Conservation (phyloP, 1,140 invertebrate species). For the Brachionus rotundiformis region DNA sequence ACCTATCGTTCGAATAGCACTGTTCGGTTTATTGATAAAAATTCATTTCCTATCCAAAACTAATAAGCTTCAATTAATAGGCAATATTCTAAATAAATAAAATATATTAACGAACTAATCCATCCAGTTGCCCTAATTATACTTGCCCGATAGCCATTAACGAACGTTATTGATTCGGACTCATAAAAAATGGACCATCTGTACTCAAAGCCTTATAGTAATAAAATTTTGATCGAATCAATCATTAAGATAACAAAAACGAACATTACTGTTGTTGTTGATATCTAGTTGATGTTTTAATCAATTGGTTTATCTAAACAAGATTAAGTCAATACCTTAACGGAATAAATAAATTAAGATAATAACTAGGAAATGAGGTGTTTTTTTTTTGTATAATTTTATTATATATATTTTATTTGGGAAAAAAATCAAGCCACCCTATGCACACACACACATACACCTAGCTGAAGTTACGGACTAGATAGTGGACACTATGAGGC, state of each 20-base stretch:
- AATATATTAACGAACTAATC: conserved; percentile 18
- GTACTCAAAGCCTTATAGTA: background rate
- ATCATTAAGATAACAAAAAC: background rate
- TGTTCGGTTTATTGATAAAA: conserved; percentile 19
- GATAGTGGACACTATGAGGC: background rate
- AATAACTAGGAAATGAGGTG: background rate
- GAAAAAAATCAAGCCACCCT: background rate
- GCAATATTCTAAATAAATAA: conserved; percentile 16
- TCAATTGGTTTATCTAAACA: background rate
- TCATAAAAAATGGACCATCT: background rate
- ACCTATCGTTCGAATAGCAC: background rate
- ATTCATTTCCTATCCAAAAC: conserved; percentile 15
- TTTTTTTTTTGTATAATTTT: too few relatives aligned
- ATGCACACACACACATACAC: background rate
- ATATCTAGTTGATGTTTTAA: background rate
- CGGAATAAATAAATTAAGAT: conserved; percentile 20
- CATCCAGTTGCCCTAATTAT: conserved; percentile 31
- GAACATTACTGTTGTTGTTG: background rate
- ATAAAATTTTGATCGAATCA: background rate
- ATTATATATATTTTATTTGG: too few relatives aligned
- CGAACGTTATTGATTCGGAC: background rate
- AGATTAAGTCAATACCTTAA: background rate
- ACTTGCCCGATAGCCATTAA: conserved; percentile 15
- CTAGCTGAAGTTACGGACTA: background rate
- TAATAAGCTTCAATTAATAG: conserved; percentile 31